phyloP scores from a whole-genome alignment of 2,888 invertebrate species.

The Gortyna flavago region DNA sequence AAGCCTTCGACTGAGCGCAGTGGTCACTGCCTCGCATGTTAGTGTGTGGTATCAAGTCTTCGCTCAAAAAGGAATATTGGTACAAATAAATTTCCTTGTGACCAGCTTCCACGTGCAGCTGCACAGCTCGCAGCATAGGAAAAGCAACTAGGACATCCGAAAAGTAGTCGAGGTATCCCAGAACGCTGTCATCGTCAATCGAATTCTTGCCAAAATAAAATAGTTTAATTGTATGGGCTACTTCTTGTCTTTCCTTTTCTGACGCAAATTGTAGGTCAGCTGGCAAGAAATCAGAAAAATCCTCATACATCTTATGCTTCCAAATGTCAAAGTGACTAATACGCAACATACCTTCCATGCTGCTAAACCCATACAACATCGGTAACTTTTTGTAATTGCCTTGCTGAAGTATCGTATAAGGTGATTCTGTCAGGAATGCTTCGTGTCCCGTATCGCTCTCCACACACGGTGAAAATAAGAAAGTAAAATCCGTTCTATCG shows the following conservation, averaged over 20 bases:
- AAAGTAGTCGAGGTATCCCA: conserved; percentile 72
- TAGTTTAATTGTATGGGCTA: conserved; percentile 69
- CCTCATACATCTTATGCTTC: conserved; percentile 75
- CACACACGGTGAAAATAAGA: conserved; percentile 67
- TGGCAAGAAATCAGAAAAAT: conserved; percentile 78
- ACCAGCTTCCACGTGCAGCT: conserved; percentile 71
- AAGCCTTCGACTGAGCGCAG: conserved; percentile 71
- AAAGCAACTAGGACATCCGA: conserved; percentile 70
- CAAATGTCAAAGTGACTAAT: conserved; percentile 68
- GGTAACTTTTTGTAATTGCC: conserved; percentile 72
- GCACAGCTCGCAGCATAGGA: conserved; percentile 68
- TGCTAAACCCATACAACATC: conserved; percentile 74
- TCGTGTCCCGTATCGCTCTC: conserved; percentile 57
- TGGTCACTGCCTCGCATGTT: conserved; percentile 69
- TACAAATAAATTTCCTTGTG: conserved; percentile 73
- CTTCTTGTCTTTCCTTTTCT: conserved; percentile 66
- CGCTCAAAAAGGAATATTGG: conserved; percentile 72
- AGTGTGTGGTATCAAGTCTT: conserved; percentile 62
- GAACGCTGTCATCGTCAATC: conserved; percentile 62
- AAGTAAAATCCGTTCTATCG: conserved; percentile 61
- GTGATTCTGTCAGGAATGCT: conserved; percentile 71
- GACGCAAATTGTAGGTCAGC: conserved; percentile 72
- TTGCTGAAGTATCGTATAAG: conserved; percentile 71
- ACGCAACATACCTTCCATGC: conserved; percentile 77
- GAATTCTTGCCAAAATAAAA: conserved; percentile 72